Evolutionary conservation across 2,888 invertebrate species (phyloP).

Genomic region (Hoplodrina ambigua): DNA sequence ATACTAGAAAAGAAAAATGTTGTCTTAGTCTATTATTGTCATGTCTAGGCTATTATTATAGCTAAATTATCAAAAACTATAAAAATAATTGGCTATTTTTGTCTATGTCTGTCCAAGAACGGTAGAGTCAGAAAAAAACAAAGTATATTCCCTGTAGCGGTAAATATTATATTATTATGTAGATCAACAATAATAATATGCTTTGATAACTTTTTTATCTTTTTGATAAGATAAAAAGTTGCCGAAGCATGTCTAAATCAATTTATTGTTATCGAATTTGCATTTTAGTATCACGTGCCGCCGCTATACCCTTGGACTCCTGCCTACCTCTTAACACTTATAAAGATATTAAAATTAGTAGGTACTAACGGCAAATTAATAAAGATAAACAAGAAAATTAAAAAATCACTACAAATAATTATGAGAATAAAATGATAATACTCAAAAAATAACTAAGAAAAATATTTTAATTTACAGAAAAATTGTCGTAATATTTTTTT

Average conservation of each 20-base stretch:
- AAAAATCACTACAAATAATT: background rate
- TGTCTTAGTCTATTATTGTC: no score
- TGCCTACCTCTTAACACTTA: background rate
- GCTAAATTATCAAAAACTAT: no score
- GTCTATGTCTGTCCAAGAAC: no score
- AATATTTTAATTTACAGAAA: background rate
- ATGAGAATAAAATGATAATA: background rate
- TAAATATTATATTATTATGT: no score
- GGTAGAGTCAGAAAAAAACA: no score
- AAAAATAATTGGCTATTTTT: no score
- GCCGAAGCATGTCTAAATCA: background rate
- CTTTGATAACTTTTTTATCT: background rate
- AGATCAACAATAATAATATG: slow-evolving; percentile 1
- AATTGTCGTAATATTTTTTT: background rate
- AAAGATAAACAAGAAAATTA: no score
- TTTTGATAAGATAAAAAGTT: slow-evolving; percentile 3
- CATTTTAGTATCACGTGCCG: background rate
- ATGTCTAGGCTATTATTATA: no score
- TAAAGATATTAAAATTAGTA: no score
- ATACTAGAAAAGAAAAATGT: no score
- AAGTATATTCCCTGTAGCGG: no score
- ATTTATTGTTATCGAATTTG: background rate
- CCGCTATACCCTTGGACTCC: background rate
- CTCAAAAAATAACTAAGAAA: background rate
- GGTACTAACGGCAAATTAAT: no score